Evolutionary conservation across 2,113 vertebrate species (phyloP), one percentile per base, ranked within the genome.

Genomic region (Panthera leo): DNA sequence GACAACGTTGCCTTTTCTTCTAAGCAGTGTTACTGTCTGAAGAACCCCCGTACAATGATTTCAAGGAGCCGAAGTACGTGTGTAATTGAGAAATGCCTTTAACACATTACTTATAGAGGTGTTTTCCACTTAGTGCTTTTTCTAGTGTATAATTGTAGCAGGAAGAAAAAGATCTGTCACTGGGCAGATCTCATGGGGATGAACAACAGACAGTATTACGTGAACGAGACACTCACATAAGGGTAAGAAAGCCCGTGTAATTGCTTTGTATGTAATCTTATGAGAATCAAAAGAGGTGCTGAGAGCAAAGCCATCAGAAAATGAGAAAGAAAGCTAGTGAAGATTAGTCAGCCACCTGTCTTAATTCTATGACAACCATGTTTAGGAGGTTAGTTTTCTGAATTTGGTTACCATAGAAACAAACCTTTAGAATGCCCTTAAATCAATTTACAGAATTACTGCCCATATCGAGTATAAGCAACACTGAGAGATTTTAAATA

Each of bases 321-420:
- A 84, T 42, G 76, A 82, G 34, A 45, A 94, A 78, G 71, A 96
- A 95, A 89, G 70, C 6, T 36, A n/a, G 80, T 71, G 48, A 91
- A 93, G 94, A 97, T 97, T 95, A 95, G 67, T 58, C 95, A 97
- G 96, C 95, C 95, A 96, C 96, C 97, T 97, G 97, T 93, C 92
- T 96, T 97, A 70, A 87, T 93, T 67, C 73, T 97, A 96, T 12
- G 97, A 93, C 83, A 18, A 67, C 89, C 39, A 2, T 61, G 73
- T 92, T 93, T 88, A 82, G 58, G 21, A 97, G 58, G 87, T 94
- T 97, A 68, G 68, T 87, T 65, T 97, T 97, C 97, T 92, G 79
- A 71, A 87, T 95, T 90, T 67, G 96, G 98, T 98, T 98, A 95
- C 97, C 95, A 98, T 97, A 98, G 98, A 97, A 98, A 98, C 98